A percentile compares a stretch with the other conserved stretches of the same genome.
Evolutionary conservation across 2,888 invertebrate species (phyloP).

Genomic region (Drosophila koepferae): DNA sequence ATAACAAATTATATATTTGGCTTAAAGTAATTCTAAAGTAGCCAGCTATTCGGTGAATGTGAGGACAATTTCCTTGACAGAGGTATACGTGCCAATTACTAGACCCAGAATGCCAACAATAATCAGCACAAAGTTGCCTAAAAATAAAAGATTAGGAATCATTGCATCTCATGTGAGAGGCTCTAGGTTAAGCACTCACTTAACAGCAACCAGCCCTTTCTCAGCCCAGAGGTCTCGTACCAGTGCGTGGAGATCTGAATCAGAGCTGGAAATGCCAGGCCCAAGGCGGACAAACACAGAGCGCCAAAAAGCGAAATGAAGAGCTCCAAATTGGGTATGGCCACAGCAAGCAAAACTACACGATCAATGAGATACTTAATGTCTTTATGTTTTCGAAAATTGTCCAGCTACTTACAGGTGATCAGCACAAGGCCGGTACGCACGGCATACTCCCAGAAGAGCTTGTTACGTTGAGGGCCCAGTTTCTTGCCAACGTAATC

Average conservation of each 20-base stretch:
- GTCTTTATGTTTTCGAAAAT: background rate
- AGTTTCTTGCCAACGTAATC: conserved; percentile 88
- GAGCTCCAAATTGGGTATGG: conserved; percentile 93
- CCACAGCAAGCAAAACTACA: conserved; percentile 92
- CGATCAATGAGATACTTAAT: background rate
- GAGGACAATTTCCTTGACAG: conserved; percentile 88
- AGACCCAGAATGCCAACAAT: conserved; percentile 89
- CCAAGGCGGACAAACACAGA: conserved; percentile 93
- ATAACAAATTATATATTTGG: conserved; percentile 20
- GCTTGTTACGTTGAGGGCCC: conserved; percentile 87
- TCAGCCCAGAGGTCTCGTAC: conserved; percentile 87
- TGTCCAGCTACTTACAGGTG: conserved; percentile 90
- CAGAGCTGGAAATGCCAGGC: conserved; percentile 95
- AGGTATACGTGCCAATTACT: conserved; percentile 90
- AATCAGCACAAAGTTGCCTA: conserved; percentile 87
- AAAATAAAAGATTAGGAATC: background rate
- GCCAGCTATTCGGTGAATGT: conserved; percentile 85
- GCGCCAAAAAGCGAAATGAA: conserved; percentile 95
- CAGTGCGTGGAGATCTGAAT: conserved; percentile 94
- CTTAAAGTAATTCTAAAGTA: conserved; percentile 23
- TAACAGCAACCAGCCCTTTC: conserved; percentile 87
- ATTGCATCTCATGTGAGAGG: no score
- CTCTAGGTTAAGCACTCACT: conserved; percentile 81
- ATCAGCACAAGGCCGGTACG: conserved; percentile 91
- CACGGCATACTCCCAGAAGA: conserved; percentile 91